Base-by-base conservation (phyloP, 2,797 vertebrate genomes). In the Hapalemur alaotrensis region DNA sequence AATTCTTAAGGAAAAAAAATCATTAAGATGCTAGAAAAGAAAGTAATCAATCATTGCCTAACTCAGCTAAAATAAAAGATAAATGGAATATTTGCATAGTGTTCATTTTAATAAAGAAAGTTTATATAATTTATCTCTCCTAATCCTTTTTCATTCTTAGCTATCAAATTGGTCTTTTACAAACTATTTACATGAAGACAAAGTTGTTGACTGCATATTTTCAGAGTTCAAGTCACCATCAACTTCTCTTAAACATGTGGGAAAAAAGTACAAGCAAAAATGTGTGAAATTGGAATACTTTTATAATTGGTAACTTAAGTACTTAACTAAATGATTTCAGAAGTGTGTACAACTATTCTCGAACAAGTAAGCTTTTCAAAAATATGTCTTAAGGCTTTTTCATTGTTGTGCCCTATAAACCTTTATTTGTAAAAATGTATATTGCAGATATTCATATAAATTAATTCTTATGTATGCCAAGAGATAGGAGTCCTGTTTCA, bases 101-200 rank as follows among this genome's bases (percentile, higher is more conserved):
- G 11, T 83, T 92, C 57, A 63, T 79, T 90, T 95, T 92, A 96
- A 91, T 93, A 93, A 94, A 91, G 43, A 72, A 93, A 75, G 38
- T 80, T 95, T 91, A 93, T 57, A 76, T 93, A 94, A 90, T 89
- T 86, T 75, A 65, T 65, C 57, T 93, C 61, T 41, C 30, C 22
- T 96, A 96, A 95, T 95, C 69, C 22, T 93, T 97, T 95, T 73
- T 46, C 14, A 90, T 69, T 92, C 57, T 92, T 75, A 92, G 50
- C 22, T 57, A 91, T 92, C n/a, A 90, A 92, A 61, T 25, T 46
- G 38, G 78, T 85, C 61, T 92, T 93, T 94, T 95, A 22, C 30
- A 92, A 96, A 80, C 32, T 85, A 84, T 95, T 97, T 90, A 76
- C 17, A 89, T 80, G 41, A 61, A 84, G 43, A 78, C 57, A 41